Base-by-base conservation (phyloP, 1,140 invertebrate species). In the Nasonia giraulti region DNA sequence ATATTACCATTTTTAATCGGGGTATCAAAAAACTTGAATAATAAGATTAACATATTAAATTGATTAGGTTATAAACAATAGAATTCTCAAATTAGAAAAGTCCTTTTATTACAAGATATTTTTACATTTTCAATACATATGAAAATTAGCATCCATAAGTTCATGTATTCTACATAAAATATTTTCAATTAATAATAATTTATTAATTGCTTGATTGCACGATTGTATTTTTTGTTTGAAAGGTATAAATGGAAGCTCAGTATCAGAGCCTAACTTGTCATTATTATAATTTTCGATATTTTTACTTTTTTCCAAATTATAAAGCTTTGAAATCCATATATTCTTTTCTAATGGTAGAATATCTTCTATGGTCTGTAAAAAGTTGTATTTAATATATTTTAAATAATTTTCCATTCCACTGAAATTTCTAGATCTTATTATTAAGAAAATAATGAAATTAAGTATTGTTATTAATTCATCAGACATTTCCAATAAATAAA, bases 111-210 rank as follows among this genome's bases (percentile, higher is more conserved):
- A 7, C 10, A 8, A 8, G 1, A 44, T 44, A 44, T 44, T 44
- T 44, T 44, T 44, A 44, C 40, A 44, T 44, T n/a, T 62, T n/a
- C n/a, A 62, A 62, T 44, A 62, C 17, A 62, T 20, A 62, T 20
- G 17, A 62, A 62, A 62, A n/a, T 62, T n/a, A 62, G 1, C 20
- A n/a, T 31, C 20, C 31, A 71, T 31, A 2, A 71, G 14, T 33
- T 71, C 69, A 71, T 71, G 27, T 31, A 71, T 71, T 31, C 69
- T 31, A 31, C 11, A 31, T n/a, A 71, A 71, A 31, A 71, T 71
- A 71, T 71, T 71, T 71, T 71, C 68, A 71, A 71, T 71, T 20
- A 71, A 31, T 71, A 71, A 71, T 31, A 71, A 33, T 11, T 23
- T 20, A 31, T 71, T 71, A 27, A 71, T 71, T 1, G 23, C 68